Evolutionary conservation across 2,113 vertebrate species (phyloP).

Genomic region (Manacus vitellinus): DNA sequence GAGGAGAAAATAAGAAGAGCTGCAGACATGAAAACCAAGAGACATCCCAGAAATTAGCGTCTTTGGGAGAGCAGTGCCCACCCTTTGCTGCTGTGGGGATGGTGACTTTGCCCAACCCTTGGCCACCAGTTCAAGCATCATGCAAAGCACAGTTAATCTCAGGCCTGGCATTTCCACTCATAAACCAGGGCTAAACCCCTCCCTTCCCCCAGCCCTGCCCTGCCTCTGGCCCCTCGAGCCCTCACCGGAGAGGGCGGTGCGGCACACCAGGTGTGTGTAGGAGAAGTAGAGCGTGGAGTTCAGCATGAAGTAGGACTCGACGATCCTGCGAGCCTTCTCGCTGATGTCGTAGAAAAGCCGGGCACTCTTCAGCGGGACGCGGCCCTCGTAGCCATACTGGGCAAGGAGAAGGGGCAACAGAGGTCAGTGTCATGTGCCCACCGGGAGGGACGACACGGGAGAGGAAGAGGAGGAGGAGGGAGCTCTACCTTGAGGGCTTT

Average conservation of each 20-base stretch:
- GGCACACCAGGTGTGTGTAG: slow-evolving; percentile 96
- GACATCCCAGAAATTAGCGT: not conserved
- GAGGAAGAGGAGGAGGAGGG: not conserved
- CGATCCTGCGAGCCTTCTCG: slow-evolving; percentile 88
- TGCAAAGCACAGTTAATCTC: not conserved
- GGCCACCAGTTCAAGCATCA: not conserved
- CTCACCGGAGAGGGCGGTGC: slow-evolving; percentile 91
- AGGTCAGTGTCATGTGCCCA: fast-evolving
- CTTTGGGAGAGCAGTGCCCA: not conserved
- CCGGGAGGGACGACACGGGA: fast-evolving
- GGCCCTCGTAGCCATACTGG: slow-evolving; percentile 90
- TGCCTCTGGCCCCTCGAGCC: fast-evolving
- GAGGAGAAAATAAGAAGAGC: not conserved
- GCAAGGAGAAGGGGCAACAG: not conserved
- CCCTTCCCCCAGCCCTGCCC: not conserved
- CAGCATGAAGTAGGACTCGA: slow-evolving; percentile 93
- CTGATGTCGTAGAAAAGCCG: slow-evolving; percentile 94
- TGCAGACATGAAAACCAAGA: not conserved
- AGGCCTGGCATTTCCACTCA: not conserved
- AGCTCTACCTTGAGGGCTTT: slow-evolving; percentile 88
- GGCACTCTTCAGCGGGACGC: slow-evolving; percentile 87
- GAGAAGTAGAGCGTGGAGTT: slow-evolving; percentile 96
- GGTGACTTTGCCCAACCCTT: not conserved
- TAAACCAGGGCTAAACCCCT: not conserved
- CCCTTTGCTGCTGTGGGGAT: not conserved